These are phyloP conservation scores for Trypoxylon attenuatum DNA, from an alignment of 2,888 invertebrate species.

Conservation along the genomic window DNA sequence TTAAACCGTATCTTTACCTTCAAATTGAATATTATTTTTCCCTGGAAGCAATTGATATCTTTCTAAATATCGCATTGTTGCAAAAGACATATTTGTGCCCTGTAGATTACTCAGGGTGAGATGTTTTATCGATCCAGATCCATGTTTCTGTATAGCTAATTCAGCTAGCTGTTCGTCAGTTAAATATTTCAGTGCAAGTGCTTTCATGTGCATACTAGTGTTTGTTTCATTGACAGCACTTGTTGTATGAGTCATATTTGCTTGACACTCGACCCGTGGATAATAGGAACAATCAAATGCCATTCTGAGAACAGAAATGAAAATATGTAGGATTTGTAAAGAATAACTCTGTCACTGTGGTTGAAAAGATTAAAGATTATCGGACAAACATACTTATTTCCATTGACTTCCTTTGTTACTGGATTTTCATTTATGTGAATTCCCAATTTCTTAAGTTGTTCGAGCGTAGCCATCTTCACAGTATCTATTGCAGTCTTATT, in stretches of 20 bases:
- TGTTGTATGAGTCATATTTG: conserved; percentile 58
- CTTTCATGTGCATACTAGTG: conserved; percentile 77
- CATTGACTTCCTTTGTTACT: conserved; percentile 54
- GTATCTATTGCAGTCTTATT: conserved; percentile 54
- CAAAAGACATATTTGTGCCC: conserved; percentile 80
- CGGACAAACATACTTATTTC: conserved; percentile 55
- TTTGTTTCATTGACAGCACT: conserved; percentile 70
- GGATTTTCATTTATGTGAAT: conserved; percentile 65
- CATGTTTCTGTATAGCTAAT: conserved; percentile 63
- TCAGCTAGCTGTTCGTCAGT: conserved; percentile 75
- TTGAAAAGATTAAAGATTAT: background rate
- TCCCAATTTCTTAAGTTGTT: conserved; percentile 69
- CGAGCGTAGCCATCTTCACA: conserved; percentile 68
- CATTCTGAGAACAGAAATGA: conserved; percentile 41
- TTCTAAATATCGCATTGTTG: conserved; percentile 84
- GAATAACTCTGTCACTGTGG: too few species aligned
- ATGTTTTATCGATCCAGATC: conserved; percentile 62
- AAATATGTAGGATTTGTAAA: conserved; percentile 1
- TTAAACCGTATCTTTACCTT: conserved; percentile 52
- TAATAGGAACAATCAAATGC: conserved; percentile 66
- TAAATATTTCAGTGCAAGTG: conserved; percentile 77
- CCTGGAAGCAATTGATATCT: conserved; percentile 80
- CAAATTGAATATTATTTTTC: conserved; percentile 47
- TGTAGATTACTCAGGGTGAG: conserved; percentile 63
- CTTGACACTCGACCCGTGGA: conserved; percentile 63